Percentiles rank a stretch among this genome's conserved stretches.
These are phyloP conservation scores for Chlorops oryzae DNA, from an alignment of 1,140 invertebrate species.

Conservation along the genomic window DNA sequence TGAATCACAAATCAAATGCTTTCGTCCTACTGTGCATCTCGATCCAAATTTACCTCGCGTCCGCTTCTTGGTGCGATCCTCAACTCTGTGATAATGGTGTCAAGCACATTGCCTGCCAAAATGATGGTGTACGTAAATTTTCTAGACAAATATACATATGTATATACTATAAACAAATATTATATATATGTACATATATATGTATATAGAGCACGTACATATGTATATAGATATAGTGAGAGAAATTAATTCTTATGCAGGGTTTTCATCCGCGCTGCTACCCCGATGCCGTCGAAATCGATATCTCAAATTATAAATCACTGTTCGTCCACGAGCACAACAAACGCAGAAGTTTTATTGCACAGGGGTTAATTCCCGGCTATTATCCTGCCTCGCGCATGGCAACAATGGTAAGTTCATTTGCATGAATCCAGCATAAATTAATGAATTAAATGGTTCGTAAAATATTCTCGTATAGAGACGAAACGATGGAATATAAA, in stretches of 20 bases:
- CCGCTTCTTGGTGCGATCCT: conserved; percentile 35
- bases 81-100: conserved; percentile 24
- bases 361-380: conserved; percentile 34
- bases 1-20: too few species aligned
- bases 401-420: conserved; percentile 37
- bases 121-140: conserved; percentile 30
- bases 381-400: conserved; percentile 41
- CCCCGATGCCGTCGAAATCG: conserved; percentile 35
- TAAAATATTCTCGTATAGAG: too few species aligned
- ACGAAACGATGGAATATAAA: too few species aligned
- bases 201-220: too few species aligned
- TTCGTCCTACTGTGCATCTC: too few species aligned
- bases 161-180: not conserved
- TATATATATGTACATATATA: not conserved
- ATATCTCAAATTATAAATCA: conserved; percentile 27
- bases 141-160: not conserved
- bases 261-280: conserved; percentile 31
- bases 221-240: not conserved
- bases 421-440: too few species aligned
- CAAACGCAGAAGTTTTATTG: conserved; percentile 37
- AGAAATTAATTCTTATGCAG: conserved; percentile 14
- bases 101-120: conserved; percentile 35
- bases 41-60: not conserved
- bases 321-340: conserved; percentile 40
- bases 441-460: too few species aligned